Evolutionary conservation across 2,888 invertebrate species (phyloP).

Genomic region (Argyresthia goedartella): DNA sequence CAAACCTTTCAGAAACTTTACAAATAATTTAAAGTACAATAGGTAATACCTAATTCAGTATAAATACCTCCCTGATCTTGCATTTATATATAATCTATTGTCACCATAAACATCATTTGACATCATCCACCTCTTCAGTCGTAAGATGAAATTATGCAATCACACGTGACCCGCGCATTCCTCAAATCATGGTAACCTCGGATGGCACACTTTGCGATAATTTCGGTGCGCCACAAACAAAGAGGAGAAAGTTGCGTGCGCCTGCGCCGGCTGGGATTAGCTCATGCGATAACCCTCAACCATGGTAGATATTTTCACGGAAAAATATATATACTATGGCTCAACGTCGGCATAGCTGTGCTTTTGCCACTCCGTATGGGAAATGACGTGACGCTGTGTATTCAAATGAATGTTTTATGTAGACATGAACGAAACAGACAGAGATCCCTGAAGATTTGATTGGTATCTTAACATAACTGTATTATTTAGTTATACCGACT

Average conservation of each 20-base stretch:
- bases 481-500: no score
- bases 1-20: neutral
- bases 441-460: no score
- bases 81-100: neutral
- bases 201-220: constrained; percentile 1
- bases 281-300: neutral
- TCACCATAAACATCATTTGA: neutral
- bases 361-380: neutral
- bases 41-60: neutral
- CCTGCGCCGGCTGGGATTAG: constrained; percentile 2
- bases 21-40: neutral
- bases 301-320: neutral
- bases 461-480: no score
- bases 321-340: neutral
- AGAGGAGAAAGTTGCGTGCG: constrained; percentile 10
- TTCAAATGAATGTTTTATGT: no score
- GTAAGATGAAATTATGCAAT: neutral
- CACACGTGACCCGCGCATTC: neutral
- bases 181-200: neutral
- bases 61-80: neutral
- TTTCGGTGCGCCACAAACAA: constrained; percentile 4
- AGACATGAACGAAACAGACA: no score
- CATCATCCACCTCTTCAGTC: neutral
- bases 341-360: neutral
- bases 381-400: neutral